phyloP scores from a whole-genome alignment of 2,113 vertebrate genomes.

The Sander vitreus region DNA sequence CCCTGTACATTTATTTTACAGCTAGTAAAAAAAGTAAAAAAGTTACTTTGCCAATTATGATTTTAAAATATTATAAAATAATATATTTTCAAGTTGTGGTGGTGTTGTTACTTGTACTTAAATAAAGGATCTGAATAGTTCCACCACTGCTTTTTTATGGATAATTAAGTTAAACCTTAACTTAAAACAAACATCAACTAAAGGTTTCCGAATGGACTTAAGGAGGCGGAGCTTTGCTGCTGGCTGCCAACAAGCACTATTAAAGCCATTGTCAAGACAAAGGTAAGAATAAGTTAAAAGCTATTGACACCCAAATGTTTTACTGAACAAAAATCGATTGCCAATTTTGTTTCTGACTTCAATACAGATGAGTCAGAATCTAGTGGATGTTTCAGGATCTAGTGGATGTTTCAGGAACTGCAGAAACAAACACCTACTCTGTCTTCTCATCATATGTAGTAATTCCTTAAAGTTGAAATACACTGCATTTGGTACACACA shows the following conservation, averaged over 20 bases:
- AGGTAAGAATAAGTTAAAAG: not conserved
- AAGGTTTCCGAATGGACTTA: not conserved
- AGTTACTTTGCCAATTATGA: not conserved
- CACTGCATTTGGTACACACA: not conserved
- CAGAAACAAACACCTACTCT: not conserved
- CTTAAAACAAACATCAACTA: not conserved
- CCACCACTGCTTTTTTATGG: not conserved
- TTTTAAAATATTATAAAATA: not conserved
- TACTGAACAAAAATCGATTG: not conserved
- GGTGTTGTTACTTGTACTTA: not conserved
- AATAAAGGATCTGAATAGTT: not conserved
- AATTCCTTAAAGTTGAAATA: not conserved
- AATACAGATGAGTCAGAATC: constrained; percentile 11
- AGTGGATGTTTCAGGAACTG: constrained; percentile 48
- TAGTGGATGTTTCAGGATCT: constrained; percentile 44
- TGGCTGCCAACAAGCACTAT: not conserved
- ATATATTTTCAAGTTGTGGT: not conserved
- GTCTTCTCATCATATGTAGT: not conserved
- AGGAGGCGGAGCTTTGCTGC: not conserved
- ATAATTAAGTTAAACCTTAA: not conserved
- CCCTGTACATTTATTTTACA: not conserved
- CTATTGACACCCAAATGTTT: too few species aligned
- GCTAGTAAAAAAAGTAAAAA: not conserved
- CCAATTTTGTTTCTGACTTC: not conserved
- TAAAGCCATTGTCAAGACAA: not conserved